These are phyloP conservation scores for Chiridota heheva DNA, from an alignment of 35 echinoderm and acorn worm genomes.

Conservation along the genomic window DNA sequence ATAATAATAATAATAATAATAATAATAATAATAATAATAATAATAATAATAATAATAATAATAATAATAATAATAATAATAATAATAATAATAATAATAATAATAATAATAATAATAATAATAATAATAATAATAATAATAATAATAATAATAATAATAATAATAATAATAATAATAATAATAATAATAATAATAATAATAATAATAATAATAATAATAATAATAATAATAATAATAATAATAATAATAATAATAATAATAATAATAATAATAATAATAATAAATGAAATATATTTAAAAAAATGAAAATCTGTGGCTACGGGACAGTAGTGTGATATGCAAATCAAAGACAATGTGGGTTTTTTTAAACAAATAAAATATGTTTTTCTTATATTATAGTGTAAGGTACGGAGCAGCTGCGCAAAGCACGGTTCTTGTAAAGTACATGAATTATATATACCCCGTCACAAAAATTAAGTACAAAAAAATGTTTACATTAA, in stretches of 20 bases:
- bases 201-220: no score
- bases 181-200: no score
- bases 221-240: background rate
- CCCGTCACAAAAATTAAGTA: no score
- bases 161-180: no score
- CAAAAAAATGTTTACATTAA: no score
- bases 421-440: no score
- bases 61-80: background rate
- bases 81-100: background rate
- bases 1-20: background rate
- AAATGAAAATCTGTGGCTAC: background rate
- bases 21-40: background rate
- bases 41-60: background rate
- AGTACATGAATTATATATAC: no score
- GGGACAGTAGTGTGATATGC: background rate
- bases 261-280: background rate
- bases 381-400: no score
- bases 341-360: conserved; percentile 3
- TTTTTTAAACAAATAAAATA: background rate
- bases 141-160: no score
- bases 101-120: background rate
- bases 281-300: background rate
- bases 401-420: no score
- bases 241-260: conserved; percentile 7
- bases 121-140: background rate